Base-by-base conservation (phyloP, 2,888 invertebrate genomes). In the Atrina japonica region DNA sequence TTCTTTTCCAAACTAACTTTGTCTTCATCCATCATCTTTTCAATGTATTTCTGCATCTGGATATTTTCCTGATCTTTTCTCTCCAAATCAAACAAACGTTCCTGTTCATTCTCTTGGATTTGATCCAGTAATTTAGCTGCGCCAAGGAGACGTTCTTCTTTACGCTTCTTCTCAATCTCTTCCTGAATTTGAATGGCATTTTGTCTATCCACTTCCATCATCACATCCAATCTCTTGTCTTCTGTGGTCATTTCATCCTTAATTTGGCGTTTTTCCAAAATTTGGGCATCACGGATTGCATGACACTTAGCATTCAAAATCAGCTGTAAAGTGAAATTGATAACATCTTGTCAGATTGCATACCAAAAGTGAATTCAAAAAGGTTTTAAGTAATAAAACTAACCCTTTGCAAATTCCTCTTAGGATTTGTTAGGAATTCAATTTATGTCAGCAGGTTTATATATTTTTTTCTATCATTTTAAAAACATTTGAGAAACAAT, bases 301-400 rank as follows among this genome's bases (percentile, higher is more conserved):
- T 91, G 91, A 66, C 90, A 90, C 77, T 91, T 91, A 40, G 91
- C 90, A 75, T 90, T 90, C 59, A 89, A 79, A 53, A 91, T 91
- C 56, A 90, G 76, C 90, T 90, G 80, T n/a, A 79, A 16, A 47
- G 52, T 27, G 47, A 45, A 59, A 18, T 45, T 2, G n/a, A 30
- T 7, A 18, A 27, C 23, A 14, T 9, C 11, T 49, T 49, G 25
- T 16, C 18, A 23, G 18, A 2, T 49, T n/a, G 21, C 1, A 52
- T 21, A 25, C 1, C n/a, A n/a, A n/a, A n/a, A n/a, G n/a, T n/a
- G n/a, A n/a, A n/a, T n/a, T n/a, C n/a, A n/a, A n/a, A n/a, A n/a
- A n/a, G n/a, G n/a, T n/a, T n/a, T n/a, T n/a, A n/a, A n/a, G n/a
- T n/a, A n/a, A n/a, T n/a, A n/a, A n/a, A n/a, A n/a, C n/a, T n/a